phyloP scores from a whole-genome alignment of 2,113 vertebrate species.

The Mustela lutreola region DNA sequence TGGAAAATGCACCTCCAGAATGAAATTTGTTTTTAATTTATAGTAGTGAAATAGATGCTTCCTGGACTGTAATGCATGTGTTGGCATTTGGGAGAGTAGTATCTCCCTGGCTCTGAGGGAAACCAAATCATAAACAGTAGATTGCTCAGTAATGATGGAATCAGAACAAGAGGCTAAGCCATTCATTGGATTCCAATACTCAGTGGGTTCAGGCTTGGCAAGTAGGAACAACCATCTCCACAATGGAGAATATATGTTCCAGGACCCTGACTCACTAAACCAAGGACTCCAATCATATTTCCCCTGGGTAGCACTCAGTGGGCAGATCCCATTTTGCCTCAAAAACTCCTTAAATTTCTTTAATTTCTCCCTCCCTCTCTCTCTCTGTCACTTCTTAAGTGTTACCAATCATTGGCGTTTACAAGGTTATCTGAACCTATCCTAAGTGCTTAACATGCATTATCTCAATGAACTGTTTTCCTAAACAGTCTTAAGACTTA shows the following conservation, averaged over 20 bases:
- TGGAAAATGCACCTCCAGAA: neutral
- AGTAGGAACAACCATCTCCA: neutral
- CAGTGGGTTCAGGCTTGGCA: neutral
- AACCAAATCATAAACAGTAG: neutral
- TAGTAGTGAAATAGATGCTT: neutral
- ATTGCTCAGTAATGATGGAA: neutral
- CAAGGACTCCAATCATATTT: neutral
- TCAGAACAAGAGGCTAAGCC: neutral
- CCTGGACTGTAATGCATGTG: neutral
- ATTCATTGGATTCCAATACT: neutral
- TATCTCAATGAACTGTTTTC: neutral
- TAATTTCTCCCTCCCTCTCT: neutral
- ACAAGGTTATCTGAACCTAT: neutral
- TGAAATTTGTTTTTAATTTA: neutral
- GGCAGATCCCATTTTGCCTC: neutral
- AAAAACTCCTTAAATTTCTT: neutral
- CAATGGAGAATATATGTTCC: neutral
- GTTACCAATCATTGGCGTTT: neutral
- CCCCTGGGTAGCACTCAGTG: neutral
- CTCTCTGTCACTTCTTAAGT: neutral
- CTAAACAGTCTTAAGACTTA: neutral
- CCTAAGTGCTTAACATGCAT: neutral
- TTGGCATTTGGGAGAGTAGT: neutral
- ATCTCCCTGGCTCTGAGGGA: neutral
- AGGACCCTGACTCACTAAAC: neutral